Conservation (phyloP, 2,888 invertebrate species). For the Dorcus hopei region DNA sequence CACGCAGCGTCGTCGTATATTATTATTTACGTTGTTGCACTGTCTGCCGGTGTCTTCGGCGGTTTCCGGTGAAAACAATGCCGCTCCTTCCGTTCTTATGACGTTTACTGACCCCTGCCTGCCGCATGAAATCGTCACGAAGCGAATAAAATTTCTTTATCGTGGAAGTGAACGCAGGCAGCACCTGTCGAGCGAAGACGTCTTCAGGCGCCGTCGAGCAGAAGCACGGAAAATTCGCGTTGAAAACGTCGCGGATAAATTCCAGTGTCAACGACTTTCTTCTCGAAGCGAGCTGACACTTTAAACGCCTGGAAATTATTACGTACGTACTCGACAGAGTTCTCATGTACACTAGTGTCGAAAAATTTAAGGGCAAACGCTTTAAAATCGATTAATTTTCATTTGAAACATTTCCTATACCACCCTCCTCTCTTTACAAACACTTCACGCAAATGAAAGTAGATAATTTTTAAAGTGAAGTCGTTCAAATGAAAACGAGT, state of each 20-base stretch:
- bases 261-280: no score
- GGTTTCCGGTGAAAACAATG: conserved; percentile 19
- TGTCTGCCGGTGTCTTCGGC: conserved; percentile 9
- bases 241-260: background rate
- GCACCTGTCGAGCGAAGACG: conserved; percentile 2
- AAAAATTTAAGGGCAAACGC: background rate
- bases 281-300: no score
- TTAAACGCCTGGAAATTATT: no score
- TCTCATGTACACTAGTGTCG: background rate
- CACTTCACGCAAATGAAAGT: no score
- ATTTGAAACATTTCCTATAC: no score
- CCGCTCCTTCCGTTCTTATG: conserved; percentile 17
- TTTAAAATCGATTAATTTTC: no score
- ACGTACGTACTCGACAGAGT: no score
- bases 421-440: no score
- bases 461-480: no score
- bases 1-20: background rate
- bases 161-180: background rate
- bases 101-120: conserved; percentile 14
- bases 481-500: no score
- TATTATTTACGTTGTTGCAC: background rate
- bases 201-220: background rate
- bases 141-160: background rate
- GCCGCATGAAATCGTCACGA: conserved; percentile 7
- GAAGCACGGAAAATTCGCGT: background rate